Base-by-base conservation (phyloP, 2,113 vertebrate genomes). In the Antennarius striatus region DNA sequence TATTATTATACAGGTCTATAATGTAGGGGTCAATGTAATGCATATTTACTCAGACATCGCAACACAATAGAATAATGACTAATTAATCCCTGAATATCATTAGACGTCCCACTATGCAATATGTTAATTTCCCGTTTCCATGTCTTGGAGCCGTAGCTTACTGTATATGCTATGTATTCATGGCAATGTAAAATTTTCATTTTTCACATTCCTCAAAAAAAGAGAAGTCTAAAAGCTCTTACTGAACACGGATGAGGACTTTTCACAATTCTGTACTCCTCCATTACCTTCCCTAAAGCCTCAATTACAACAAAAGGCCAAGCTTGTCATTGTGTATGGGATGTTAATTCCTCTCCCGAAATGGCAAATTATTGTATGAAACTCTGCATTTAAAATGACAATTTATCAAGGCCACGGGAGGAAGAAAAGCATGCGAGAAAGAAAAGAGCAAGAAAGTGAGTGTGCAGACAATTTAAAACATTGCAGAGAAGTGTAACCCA, bases 271-370 rank as follows among this genome's bases (percentile, higher is more conserved):
- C 39, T 65, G 49, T 52, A 66, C 40, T 77, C 62, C 78, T 46
- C 68, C 75, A 72, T 78, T 67, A 22, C 77, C 60, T 63, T 85
- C 79, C 82, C 81, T 65, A 56, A 65, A 86, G 90, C 79, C 63
- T 81, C 85, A 86, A 77, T 91, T 87, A 91, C 69, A 65, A 51
- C 71, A 71, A 89, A 84, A 90, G 78, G 82, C 83, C 73, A 83
- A 79, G 42, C 75, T 78, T 82, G 73, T 88, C 87, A 69, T 66
- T 71, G 70, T 64, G 68, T 81, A 64, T 16, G 65, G 78, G 80
- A 85, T 84, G 80, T 84, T 85, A 68, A 86, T 88, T 90, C 83
- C 75, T 71, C 77, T 63, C 73, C 57, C 75, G 73, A 86, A 91
- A 88, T 78, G 63, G 61, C 54, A 81, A 83, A 85, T 89, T 79